These are phyloP conservation scores for Hybos culiciformis DNA, from an alignment of 2,888 invertebrate species.

Conservation along the genomic window DNA sequence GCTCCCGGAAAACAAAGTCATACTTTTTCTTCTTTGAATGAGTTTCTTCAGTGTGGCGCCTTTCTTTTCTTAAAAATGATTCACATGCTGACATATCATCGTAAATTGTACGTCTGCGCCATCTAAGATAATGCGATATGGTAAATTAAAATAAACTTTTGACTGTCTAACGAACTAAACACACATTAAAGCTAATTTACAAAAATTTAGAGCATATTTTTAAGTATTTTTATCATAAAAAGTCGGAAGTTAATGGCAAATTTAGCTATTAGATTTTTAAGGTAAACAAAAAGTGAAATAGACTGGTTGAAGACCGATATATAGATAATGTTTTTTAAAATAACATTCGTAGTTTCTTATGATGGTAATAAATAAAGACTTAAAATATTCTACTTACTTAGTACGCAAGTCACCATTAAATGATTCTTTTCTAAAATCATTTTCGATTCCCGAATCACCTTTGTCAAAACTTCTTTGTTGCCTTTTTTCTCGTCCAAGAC, in stretches of 20 bases:
- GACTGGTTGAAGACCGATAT: no score
- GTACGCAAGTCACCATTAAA: slow-evolving; percentile 40
- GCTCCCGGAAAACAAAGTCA: slow-evolving; percentile 41
- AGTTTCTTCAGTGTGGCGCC: slow-evolving; percentile 54
- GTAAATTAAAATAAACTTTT: slow-evolving; percentile 18
- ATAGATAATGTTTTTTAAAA: no score
- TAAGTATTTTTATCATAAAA: no score
- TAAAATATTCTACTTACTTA: slow-evolving; percentile 21
- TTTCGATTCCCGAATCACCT: slow-evolving; percentile 67
- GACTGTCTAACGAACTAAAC: no score
- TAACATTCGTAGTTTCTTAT: no score
- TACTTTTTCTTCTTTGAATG: slow-evolving; percentile 38
- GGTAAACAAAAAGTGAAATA: no score
- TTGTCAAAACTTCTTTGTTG: slow-evolving; percentile 38
- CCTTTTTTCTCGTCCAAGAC: slow-evolving; percentile 40
- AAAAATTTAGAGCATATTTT: no score
- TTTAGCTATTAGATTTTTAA: no score
- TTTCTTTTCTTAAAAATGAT: slow-evolving; percentile 56
- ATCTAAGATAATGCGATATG: slow-evolving; percentile 18
- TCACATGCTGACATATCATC: slow-evolving; percentile 59
- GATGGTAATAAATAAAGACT: no score
- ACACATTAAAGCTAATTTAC: no score
- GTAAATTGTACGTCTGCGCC: slow-evolving; percentile 38
- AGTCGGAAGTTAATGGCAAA: no score
- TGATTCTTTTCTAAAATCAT: slow-evolving; percentile 62